phyloP scores from a whole-genome alignment of 2,888 invertebrate species.

The Nasonia oneida region DNA sequence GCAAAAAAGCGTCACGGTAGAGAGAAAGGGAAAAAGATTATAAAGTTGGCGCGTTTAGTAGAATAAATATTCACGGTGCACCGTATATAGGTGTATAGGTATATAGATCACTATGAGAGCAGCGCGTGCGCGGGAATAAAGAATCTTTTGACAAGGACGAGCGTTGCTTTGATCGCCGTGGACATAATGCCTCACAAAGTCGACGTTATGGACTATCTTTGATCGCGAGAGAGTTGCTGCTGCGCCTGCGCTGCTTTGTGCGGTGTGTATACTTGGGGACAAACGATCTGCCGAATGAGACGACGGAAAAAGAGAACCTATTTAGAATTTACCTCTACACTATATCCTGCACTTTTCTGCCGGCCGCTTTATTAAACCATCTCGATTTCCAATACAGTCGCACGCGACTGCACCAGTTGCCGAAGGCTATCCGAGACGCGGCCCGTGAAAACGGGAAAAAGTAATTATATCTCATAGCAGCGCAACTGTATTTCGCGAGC shows the following conservation, averaged over 20 bases:
- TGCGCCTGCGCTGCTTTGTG: background rate
- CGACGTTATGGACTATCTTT: constrained; percentile 62
- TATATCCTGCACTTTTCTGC: constrained; percentile 1
- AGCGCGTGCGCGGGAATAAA: constrained; percentile 63
- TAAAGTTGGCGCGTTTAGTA: constrained; percentile 61
- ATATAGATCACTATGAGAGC: background rate
- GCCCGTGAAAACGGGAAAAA: background rate
- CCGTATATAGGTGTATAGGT: background rate
- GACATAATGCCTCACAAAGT: constrained; percentile 67
- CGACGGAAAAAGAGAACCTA: constrained; percentile 6
- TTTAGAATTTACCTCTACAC: constrained; percentile 8
- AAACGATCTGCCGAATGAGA: constrained; percentile 41
- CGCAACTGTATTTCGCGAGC: constrained; percentile 29
- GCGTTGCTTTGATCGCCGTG: constrained; percentile 70
- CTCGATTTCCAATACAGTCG: no score
- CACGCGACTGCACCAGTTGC: no score
- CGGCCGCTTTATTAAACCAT: constrained; percentile 16
- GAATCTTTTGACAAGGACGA: constrained; percentile 65
- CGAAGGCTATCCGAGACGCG: no score
- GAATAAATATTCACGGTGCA: constrained; percentile 70
- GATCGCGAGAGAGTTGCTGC: constrained; percentile 30
- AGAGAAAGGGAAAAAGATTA: constrained; percentile 55
- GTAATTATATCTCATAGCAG: constrained; percentile 31
- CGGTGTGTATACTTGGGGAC: constrained; percentile 35
- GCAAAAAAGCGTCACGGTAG: background rate